phyloP scores from a whole-genome alignment of 2,888 invertebrate species.

The Tyria jacobaeae region DNA sequence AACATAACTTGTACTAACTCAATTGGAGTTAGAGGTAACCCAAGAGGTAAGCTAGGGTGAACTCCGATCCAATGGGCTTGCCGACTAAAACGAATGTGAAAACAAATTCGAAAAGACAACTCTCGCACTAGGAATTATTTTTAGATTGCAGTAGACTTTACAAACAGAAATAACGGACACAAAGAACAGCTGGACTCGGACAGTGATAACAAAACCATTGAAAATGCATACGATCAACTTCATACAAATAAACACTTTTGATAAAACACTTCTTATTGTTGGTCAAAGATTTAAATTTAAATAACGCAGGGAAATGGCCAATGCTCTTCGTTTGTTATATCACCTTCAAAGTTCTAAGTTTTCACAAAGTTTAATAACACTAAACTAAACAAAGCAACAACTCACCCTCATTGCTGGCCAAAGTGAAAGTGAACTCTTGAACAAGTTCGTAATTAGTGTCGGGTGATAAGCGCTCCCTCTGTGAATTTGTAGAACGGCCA shows the following conservation, averaged over 20 bases:
- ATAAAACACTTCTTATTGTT: slow-evolving; percentile 29
- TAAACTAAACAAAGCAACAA: slow-evolving; percentile 53
- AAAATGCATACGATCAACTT: slow-evolving; percentile 14
- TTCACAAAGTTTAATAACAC: slow-evolving; percentile 50
- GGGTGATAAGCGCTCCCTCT: slow-evolving; percentile 52
- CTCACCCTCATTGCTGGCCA: slow-evolving; percentile 43
- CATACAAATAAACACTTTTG: slow-evolving; percentile 30
- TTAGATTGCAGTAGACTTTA: no score
- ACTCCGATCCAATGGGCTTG: no score
- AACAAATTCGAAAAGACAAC: no score
- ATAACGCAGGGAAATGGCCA: slow-evolving; percentile 40
- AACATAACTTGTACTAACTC: no score
- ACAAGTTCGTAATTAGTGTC: slow-evolving; percentile 62
- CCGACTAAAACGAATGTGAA: no score
- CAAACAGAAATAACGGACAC: no score
- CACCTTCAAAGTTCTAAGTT: slow-evolving; percentile 41
- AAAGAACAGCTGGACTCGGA: background rate
- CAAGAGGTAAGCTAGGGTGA: no score
- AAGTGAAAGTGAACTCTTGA: slow-evolving; percentile 53
- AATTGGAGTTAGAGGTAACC: no score
- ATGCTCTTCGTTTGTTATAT: slow-evolving; percentile 31
- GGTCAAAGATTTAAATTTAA: slow-evolving; percentile 36
- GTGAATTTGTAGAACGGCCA: slow-evolving; percentile 41
- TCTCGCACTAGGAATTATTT: no score
- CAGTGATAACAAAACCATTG: background rate